These are phyloP conservation scores for Sinohyriopsis cumingii DNA, from an alignment of 2,888 invertebrate genomes.

Conservation along the genomic window DNA sequence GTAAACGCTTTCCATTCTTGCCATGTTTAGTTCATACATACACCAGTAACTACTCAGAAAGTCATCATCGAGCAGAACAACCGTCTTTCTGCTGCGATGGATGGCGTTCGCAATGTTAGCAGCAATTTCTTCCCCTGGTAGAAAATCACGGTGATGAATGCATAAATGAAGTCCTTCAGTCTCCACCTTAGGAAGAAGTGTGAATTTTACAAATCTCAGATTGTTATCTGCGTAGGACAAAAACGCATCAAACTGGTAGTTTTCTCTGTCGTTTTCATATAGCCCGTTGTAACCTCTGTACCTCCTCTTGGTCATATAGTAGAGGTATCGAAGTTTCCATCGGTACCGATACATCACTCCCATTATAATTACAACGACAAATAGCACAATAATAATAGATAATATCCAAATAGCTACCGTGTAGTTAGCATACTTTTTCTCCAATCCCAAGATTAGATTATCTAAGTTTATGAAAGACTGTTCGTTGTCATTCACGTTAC, in stretches of 20 bases:
- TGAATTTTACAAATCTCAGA: conserved; percentile 10
- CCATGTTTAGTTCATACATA: conserved; percentile 47
- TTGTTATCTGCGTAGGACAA: conserved; percentile 31
- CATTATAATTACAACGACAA: conserved; percentile 11
- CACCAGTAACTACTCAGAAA: conserved; percentile 43
- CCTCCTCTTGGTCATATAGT: conserved; percentile 20
- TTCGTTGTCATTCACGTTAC: too few species aligned
- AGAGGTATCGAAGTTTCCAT: conserved; percentile 35
- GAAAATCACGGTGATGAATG: conserved; percentile 42
- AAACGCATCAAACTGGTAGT: conserved; percentile 38
- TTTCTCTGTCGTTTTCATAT: not conserved
- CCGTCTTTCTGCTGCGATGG: conserved; percentile 38
- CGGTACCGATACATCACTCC: conserved; percentile 25
- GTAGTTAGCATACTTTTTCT: too few species aligned
- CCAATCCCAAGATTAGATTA: too few species aligned
- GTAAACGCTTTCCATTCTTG: conserved; percentile 37
- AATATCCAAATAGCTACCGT: too few species aligned
- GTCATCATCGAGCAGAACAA: conserved; percentile 30
- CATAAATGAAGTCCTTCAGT: conserved; percentile 29
- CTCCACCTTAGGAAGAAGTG: conserved; percentile 11
- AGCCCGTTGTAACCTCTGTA: conserved; percentile 8
- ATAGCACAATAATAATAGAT: not conserved
- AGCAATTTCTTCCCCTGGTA: conserved; percentile 35
- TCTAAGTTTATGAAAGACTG: too few species aligned
- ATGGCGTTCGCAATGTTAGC: conserved; percentile 42